A percentile compares a stretch with the other conserved stretches of the same genome.
Conservation (phyloP, 2,888 invertebrate species). For the Aporophyla nigra region DNA sequence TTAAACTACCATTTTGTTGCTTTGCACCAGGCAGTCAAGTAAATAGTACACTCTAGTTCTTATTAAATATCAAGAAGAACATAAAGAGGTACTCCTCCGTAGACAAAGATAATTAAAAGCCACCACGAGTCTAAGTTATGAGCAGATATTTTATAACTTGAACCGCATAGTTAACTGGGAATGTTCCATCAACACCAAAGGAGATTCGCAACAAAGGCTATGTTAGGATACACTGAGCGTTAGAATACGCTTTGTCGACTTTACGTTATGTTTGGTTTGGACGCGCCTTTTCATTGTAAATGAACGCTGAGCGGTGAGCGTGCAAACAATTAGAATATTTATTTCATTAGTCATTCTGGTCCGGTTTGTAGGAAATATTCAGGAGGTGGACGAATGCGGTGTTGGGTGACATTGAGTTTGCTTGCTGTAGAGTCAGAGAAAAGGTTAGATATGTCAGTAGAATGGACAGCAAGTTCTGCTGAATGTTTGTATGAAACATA, state of each 20-base stretch:
- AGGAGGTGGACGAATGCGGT: slow-evolving; percentile 20
- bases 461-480: no score
- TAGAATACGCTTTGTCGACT: slow-evolving; percentile 80
- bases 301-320: slow-evolving; percentile 54
- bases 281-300: slow-evolving; percentile 71
- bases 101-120: slow-evolving; percentile 15
- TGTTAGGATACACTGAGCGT: slow-evolving; percentile 77
- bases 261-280: slow-evolving; percentile 73
- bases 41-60: not conserved
- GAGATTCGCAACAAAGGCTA: slow-evolving; percentile 78
- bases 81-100: not conserved
- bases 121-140: slow-evolving; percentile 29
- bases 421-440: not conserved
- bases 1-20: not conserved
- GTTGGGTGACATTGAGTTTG: slow-evolving; percentile 5
- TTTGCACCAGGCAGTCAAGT: not conserved
- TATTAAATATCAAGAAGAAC: slow-evolving; percentile 6
- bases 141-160: slow-evolving; percentile 52
- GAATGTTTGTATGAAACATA: not conserved
- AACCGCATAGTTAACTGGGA: slow-evolving; percentile 63
- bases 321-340: slow-evolving; percentile 66
- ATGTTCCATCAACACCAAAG: slow-evolving; percentile 77
- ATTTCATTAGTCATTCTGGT: slow-evolving; percentile 60
- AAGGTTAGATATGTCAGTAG: not conserved
- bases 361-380: slow-evolving; percentile 38